Base-by-base conservation (phyloP, 2,797 vertebrate genomes). In the Phoeniculus purpureus region DNA sequence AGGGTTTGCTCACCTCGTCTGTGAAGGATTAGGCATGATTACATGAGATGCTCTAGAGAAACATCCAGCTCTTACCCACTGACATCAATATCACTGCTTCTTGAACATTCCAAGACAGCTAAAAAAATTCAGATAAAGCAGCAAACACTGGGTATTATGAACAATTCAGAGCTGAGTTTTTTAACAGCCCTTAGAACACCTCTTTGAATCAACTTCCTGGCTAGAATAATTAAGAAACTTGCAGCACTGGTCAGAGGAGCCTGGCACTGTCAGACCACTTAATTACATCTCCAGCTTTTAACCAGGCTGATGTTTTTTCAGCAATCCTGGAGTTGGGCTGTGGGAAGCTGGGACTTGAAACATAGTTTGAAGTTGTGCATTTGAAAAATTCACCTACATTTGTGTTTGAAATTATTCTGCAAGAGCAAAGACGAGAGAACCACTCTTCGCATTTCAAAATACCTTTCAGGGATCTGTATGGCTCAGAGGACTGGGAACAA, bases 371-470 rank as follows among this genome's bases (percentile, higher is more conserved):
- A 78, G 17, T 70, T 75, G 21, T 54, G 12, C 59, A 58, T 84
- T 88, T 71, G 43, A 84, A 55, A 9, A 68, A 31, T 81, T 91
- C 47, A 66, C 23, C 32, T 65, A 14, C 10, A n/a, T 71, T 51
- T 55, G 10, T 76, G 50, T 64, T 88, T 85, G 86, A 76, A 79
- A 81, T 78, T 74, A n/a, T 45, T 77, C 77, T 76, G 27, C 34
- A 75, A 17, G 22, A 81, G 62, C 66, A 85, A 65, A 87, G 52
- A 59, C 12, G 25, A 52, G 67, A 50, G 64, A 84, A 87, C 26
- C 59, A n/a, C 54, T 40, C 26, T 89, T 66, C 52, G 31, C 48
- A 45, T 95, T 95, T 92, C 56, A 83, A 91, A 89, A 73, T 48
- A 67, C 10, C 11, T 71, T 83, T 81, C 74, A 22, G 62, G 29